Evolutionary conservation across 2,797 vertebrate genomes (phyloP), one percentile per base, ranked within the genome.

Genomic region (Pelodytes ibericus): DNA sequence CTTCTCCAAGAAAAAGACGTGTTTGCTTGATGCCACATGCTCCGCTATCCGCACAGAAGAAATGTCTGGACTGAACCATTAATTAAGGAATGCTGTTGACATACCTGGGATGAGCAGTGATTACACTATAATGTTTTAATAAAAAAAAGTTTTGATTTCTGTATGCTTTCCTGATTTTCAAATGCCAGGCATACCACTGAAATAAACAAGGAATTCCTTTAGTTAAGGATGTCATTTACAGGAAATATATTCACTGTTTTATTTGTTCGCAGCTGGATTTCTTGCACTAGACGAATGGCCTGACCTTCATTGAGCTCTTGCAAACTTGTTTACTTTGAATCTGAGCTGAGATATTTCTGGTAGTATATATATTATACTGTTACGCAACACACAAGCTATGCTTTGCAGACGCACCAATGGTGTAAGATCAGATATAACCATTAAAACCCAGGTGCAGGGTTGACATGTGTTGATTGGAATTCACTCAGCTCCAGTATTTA

Each of bases 261-360:
- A 84, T 84, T 84, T 87, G 82, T 85, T 87, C 84, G 77, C 82
- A 83, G 82, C 82, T 84, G 77, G 80, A 80, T 86, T 78, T 75
- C 63, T 60, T 84, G 67, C 75, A 44, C 75, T 51, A 85, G 75
- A 69, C 63, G 80, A 72, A 58, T 61, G 59, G 65, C 67, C 66
- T 84, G 79, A 60, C 75, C 82, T 86, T 83, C 80, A 81, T 72
- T 51, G 81, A 80, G 61, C 80, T 81, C 77, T 80, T 82, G 84
- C 80, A 86, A 89, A 85, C 71, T n/a, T 70, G 36, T 75, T 81
- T 0, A 1, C 73, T 33, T 53, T 74, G 61, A 80, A 81, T 84
- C 81, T 58, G 58, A 8, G 10, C 83, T 84, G 2, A 81, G 75
- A 81, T 39, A 82, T 79, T 81, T 82, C 77, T 85, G 67, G 77